Base-by-base conservation (phyloP, 92 coral and sea anemone genomes). In the Heliopora coerulea region DNA sequence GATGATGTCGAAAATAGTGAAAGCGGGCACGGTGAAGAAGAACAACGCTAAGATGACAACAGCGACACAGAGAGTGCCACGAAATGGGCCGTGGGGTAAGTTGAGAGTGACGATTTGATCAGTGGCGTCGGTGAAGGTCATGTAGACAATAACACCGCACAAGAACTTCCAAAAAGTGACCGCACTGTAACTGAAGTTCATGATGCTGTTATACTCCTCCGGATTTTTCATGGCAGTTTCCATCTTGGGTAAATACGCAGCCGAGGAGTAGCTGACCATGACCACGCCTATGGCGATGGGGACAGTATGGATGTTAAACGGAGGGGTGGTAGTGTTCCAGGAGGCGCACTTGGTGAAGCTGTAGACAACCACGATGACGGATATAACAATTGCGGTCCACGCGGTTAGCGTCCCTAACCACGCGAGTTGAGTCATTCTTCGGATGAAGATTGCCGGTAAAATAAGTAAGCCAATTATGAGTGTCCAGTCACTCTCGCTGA, bases 221-320 rank as follows among this genome's bases (percentile, higher is more conserved):
- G 81, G 86, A 59, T 82, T 37, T 42, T 40, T 61, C 34, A 79
- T 75, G 41, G 82, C 79, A 52, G 72, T 75, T 39, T 82, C 86
- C 86, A 82, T 82, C 48, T 79, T 79, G 19, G 86, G 86, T 0
- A 82, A 42, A 31, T 82, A 82, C 28, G 86, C 86, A 19, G 79
- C 81, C 24, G 86, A 82, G 62, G 86, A 82, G 61, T 82, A 82
- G 33, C 77, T 75, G 54, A 82, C 86, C 86, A 82, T 82, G 86
- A 82, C 78, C 21, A 82, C 75, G 42, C 86, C 86, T 17, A 82
- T 79, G 24, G 81, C 86, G 32, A 82, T 75, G 21, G 86, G 86
- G 18, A 82, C 82, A 17, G 86, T 82, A 64, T 82, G 82, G 54
- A 82, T 75, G 32, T 73, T 82, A 54, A 82, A 82, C 21, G 86